Evolutionary conservation across 2,113 vertebrate species (phyloP).

Genomic region (Pterophyllum scalare): DNA sequence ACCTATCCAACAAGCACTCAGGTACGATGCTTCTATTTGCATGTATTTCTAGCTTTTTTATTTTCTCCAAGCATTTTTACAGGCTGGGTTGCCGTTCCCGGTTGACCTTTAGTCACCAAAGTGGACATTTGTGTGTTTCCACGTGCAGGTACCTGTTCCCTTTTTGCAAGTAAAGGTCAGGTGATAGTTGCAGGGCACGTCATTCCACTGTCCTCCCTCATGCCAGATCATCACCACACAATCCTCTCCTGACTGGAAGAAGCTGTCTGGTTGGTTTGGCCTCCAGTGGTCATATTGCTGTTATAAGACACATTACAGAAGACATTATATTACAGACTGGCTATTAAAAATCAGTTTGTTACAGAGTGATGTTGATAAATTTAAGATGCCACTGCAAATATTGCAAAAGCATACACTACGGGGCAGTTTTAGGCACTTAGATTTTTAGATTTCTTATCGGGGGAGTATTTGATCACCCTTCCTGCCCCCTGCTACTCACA

Average conservation of each 20-base stretch:
- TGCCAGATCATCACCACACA: slow-evolving; percentile 99
- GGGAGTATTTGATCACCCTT: not conserved
- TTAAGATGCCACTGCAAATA: not conserved
- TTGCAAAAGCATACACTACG: not conserved
- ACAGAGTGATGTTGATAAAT: not conserved
- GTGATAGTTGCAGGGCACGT: slow-evolving; percentile 96
- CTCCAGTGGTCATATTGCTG: slow-evolving; percentile 99
- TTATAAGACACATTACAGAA: slow-evolving; percentile 24
- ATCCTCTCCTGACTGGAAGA: slow-evolving; percentile 95
- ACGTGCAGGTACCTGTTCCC: slow-evolving; percentile 87
- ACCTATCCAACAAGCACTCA: not conserved
- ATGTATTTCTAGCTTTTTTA: not conserved
- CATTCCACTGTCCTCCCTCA: slow-evolving; percentile 94
- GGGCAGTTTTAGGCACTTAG: not conserved
- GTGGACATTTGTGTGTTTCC: not conserved
- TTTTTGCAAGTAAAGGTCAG: slow-evolving; percentile 99
- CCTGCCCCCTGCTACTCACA: not conserved
- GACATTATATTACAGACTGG: not conserved
- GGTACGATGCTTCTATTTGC: not conserved
- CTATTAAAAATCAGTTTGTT: not conserved
- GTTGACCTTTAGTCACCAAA: not conserved
- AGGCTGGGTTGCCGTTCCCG: too few relatives aligned
- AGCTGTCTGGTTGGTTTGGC: slow-evolving; percentile 95
- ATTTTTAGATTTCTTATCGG: not conserved
- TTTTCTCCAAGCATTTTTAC: not conserved